phyloP scores from a whole-genome alignment of 2,797 vertebrate genomes.

The Aldrovandia affinis region DNA sequence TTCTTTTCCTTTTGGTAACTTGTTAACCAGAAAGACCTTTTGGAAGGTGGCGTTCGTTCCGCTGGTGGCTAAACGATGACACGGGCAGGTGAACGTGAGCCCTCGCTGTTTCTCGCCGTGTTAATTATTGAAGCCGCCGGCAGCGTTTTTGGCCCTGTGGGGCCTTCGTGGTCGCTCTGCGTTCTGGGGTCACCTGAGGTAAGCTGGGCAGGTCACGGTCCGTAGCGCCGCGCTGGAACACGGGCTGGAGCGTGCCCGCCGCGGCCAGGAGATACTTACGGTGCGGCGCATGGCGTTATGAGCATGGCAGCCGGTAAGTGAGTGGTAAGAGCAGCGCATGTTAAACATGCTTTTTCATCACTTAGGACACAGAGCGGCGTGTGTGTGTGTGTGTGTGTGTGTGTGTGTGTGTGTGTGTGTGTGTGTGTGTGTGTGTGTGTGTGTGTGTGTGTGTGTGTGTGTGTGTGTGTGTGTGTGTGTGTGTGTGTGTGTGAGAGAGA shows the following conservation, averaged over 20 bases:
- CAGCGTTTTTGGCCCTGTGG: slow-evolving; percentile 56
- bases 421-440: slow-evolving; percentile 18
- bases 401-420: slow-evolving; percentile 14
- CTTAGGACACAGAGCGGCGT: neutral
- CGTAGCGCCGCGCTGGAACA: neutral
- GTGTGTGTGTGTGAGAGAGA: too few species aligned
- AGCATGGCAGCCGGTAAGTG: neutral
- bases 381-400: slow-evolving; percentile 1
- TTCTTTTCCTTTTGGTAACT: neutral
- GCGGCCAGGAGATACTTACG: neutral
- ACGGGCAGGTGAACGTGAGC: neutral
- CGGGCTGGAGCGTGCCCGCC: neutral
- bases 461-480: too few species aligned
- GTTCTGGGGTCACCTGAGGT: slow-evolving; percentile 70
- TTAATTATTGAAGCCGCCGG: slow-evolving; percentile 78
- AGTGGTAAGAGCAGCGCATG: neutral
- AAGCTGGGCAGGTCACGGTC: slow-evolving; percentile 40
- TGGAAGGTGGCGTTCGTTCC: neutral
- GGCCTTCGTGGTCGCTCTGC: too few species aligned
- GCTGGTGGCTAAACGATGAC: neutral
- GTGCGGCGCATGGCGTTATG: neutral
- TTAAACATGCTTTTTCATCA: neutral
- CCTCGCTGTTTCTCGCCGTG: slow-evolving; percentile 71
- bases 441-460: too few species aligned
- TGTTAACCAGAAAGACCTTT: neutral